These are phyloP conservation scores for Lepidostoma basale DNA, from an alignment of 1,140 invertebrate species.

Conservation along the genomic window DNA sequence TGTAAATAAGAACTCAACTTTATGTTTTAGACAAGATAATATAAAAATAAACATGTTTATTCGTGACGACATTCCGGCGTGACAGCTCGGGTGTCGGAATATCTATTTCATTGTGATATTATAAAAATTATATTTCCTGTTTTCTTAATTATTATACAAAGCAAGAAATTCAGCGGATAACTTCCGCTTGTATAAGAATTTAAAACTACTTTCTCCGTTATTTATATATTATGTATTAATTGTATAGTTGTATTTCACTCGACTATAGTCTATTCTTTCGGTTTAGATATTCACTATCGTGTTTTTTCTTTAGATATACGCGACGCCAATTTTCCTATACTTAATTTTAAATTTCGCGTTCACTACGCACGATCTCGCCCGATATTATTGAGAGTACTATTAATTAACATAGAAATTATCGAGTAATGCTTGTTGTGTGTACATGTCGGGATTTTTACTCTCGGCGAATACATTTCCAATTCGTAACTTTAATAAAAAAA, in stretches of 20 bases:
- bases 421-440: background rate
- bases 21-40: too few relatives aligned
- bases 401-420: constrained; percentile 5
- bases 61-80: background rate
- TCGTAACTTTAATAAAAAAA: too few relatives aligned
- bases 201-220: too few relatives aligned
- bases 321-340: constrained; percentile 17
- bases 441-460: background rate
- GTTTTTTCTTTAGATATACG: background rate
- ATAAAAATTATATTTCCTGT: background rate
- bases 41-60: background rate
- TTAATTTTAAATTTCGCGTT: constrained; percentile 15
- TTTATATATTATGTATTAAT: too few relatives aligned
- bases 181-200: too few relatives aligned
- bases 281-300: too few relatives aligned
- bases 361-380: constrained; percentile 9
- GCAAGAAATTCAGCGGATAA: too few relatives aligned
- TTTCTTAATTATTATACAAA: too few relatives aligned
- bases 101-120: background rate
- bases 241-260: background rate
- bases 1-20: too few relatives aligned
- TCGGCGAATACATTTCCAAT: background rate
- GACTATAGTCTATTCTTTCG: too few relatives aligned
- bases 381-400: background rate
- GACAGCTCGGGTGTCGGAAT: background rate